These are phyloP conservation scores for Paragorgia papillata DNA, from an alignment of 92 coral and sea anemone species.

Conservation along the genomic window DNA sequence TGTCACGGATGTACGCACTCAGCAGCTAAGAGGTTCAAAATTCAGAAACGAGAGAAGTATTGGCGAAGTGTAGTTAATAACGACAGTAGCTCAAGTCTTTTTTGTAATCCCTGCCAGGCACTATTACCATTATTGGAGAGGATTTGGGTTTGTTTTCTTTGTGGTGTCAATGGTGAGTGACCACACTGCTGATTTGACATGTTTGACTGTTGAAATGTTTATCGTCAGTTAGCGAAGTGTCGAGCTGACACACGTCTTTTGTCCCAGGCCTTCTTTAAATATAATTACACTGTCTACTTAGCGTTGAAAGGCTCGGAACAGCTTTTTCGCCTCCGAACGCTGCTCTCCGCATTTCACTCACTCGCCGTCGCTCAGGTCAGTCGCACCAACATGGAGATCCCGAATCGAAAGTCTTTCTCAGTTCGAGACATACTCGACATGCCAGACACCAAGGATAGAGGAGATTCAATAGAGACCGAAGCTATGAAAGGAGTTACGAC, in stretches of 20 bases:
- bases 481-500: background rate
- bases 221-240: conserved; percentile 47
- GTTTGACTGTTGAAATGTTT: conserved; percentile 41
- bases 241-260: conserved; percentile 48
- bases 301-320: conserved; percentile 16
- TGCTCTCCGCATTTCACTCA: background rate
- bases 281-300: conserved; percentile 50
- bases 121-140: conserved; percentile 27
- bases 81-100: background rate
- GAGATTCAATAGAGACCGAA: background rate
- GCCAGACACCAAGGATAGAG: conserved; percentile 50
- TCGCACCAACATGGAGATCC: background rate
- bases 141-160: background rate
- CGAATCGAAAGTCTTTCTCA: conserved; percentile 65
- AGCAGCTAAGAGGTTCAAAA: background rate
- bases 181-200: conserved; percentile 28
- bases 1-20: conserved; percentile 14
- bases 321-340: background rate
- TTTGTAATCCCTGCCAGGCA: background rate
- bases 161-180: conserved; percentile 1
- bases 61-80: background rate
- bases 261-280: conserved; percentile 39
- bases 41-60: background rate
- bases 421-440: conserved; percentile 91
- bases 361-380: background rate